Percentiles rank a stretch among this genome's conserved stretches.
These are phyloP conservation scores for Drosophila burlai DNA, from an alignment of 1,140 invertebrate species.

Conservation along the genomic window DNA sequence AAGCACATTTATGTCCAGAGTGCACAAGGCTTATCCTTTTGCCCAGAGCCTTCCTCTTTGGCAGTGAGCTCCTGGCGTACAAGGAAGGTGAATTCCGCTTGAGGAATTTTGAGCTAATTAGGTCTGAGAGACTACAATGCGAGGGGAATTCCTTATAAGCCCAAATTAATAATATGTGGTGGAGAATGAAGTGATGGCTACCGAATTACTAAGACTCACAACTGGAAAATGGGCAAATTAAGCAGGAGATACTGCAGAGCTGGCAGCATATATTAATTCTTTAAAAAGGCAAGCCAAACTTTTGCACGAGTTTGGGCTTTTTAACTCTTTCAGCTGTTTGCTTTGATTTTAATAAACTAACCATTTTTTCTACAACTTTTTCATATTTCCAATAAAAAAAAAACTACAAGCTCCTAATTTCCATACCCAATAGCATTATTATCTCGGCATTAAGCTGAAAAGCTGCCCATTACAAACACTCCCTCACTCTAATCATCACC, in stretches of 20 bases:
- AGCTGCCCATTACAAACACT: constrained; percentile 19
- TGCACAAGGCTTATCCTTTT: constrained; percentile 1
- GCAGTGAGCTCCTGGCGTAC: neutral
- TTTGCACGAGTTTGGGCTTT: too few species aligned
- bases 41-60: neutral
- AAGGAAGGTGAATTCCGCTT: constrained; percentile 34
- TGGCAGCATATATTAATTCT: neutral
- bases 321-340: too few species aligned
- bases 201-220: neutral
- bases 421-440: constrained; percentile 3
- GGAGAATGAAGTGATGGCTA: neutral
- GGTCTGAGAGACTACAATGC: constrained; percentile 18
- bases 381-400: neutral
- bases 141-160: constrained; percentile 14
- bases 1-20: neutral
- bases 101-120: constrained; percentile 46
- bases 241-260: neutral
- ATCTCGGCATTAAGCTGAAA: neutral
- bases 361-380: too few species aligned
- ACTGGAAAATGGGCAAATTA: too few species aligned
- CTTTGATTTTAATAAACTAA: too few species aligned
- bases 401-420: neutral
- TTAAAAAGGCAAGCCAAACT: neutral
- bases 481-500: neutral
- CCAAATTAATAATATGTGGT: constrained; percentile 1